A percentile compares a stretch with the other conserved stretches of the same genome.
These are phyloP conservation scores for Microcebus murinus DNA, from an alignment of 2,113 vertebrate genomes.

Conservation along the genomic window DNA sequence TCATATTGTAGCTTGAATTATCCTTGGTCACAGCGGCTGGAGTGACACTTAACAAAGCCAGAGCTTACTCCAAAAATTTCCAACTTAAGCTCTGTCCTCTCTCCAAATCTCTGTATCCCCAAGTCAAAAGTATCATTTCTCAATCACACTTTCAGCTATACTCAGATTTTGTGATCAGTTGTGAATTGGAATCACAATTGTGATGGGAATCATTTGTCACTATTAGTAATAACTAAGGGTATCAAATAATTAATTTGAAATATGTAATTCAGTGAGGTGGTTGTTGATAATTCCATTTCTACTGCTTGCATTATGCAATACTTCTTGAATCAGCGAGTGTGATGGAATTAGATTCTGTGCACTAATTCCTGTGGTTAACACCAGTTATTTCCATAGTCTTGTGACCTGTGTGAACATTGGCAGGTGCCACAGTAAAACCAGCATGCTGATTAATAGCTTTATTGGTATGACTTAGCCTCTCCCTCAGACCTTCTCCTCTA, in stretches of 20 bases:
- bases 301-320: not conserved
- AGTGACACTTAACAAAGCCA: not conserved
- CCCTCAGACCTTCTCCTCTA: not conserved
- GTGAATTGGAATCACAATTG: too few relatives aligned
- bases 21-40: not conserved
- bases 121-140: not conserved
- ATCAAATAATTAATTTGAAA: not conserved
- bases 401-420: too few relatives aligned
- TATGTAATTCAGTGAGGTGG: not conserved
- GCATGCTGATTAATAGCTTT: not conserved
- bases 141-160: too few relatives aligned
- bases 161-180: not conserved
- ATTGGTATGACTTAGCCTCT: not conserved
- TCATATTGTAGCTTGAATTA: slow-evolving; percentile 24
- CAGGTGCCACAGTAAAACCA: not conserved
- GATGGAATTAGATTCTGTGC: not conserved
- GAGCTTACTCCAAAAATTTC: not conserved
- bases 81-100: not conserved
- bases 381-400: rapidly evolving
- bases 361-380: not conserved
- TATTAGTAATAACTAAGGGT: not conserved
- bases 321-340: not conserved
- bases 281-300: too few relatives aligned
- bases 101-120: not conserved
- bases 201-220: not conserved